Evolutionary conservation across 2,797 vertebrate species (phyloP), one percentile per base, ranked within the genome.

Genomic region (Girardinus metallicus): DNA sequence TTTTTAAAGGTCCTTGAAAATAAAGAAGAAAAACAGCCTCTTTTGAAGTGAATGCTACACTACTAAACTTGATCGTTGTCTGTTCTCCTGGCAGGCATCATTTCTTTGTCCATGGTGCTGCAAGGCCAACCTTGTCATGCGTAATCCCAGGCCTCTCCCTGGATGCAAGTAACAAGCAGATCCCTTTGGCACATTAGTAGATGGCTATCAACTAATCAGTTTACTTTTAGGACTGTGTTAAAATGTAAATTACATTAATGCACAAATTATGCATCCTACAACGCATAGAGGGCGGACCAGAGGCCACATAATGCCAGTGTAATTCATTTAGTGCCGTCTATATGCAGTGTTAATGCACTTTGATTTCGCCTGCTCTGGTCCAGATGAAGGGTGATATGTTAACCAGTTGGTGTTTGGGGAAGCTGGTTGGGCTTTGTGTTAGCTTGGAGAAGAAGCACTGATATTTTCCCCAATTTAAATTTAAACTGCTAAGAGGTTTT

Each of bases 201-300:
- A 96, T 96, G 95, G 94, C 89, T 91, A 96, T 96, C 95, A 91
- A 93, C 94, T 96, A 96, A 95, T 96, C 94, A 94, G 94, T 95
- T 96, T 95, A 96, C 95, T 95, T 94, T 93, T 91, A 93, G 93
- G 94, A 93, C 93, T 96, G 95, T 93, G 95, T 96, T 96, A 95
- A 96, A 95, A 96, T 96, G 94, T 94, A 96, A 96, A 96, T 95
- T 93, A 87, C 95, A 96, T 96, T 96, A 96, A 96, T 94, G 94
- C 87, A 89, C 91, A 94, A 96, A 96, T 96, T 95, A 96, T 96
- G 94, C 95, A 95, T 95, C 93, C 92, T 93, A 93, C 91, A 92
- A 91, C 88, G 83, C 90, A 94, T 93, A 91, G 89, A 94, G 94
- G 90, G 91, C 89, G 79, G 91, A 89, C 93, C 94, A 93, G 93